Conservation (phyloP, 2,888 invertebrate species). For the Heteromyza rotundicornis region DNA sequence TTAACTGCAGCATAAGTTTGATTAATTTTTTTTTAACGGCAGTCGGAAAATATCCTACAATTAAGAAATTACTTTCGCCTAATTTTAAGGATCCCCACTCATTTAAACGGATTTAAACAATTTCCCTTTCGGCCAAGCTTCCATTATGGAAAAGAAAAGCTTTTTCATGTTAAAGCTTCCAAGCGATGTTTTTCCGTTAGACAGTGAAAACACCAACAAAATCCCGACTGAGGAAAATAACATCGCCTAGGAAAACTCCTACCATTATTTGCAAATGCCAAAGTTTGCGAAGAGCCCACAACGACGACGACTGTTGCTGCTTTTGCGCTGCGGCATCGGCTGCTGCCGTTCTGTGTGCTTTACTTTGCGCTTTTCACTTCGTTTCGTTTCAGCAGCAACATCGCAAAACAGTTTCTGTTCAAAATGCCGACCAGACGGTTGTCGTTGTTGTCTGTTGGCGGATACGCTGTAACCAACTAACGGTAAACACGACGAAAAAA, state of each 20-base stretch:
- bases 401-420: slow-evolving; percentile 30
- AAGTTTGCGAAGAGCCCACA: not conserved
- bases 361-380: slow-evolving; percentile 10
- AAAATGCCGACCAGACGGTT: slow-evolving; percentile 32
- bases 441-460: not conserved
- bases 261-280: not conserved
- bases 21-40: no score
- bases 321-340: no score
- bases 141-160: not conserved
- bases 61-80: no score
- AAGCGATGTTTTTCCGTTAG: slow-evolving; percentile 15
- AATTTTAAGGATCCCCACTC: no score
- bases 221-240: slow-evolving; percentile 7
- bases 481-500: slow-evolving; percentile 13
- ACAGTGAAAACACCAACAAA: no score
- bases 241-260: slow-evolving; percentile 9
- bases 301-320: no score
- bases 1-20: no score
- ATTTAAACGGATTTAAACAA: no score
- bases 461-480: slow-evolving; percentile 15
- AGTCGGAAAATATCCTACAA: no score
- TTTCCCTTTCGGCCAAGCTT: no score
- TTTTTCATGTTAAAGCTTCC: not conserved
- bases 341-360: no score
- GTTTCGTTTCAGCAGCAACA: no score